Evolutionary conservation across 2,113 vertebrate genomes (phyloP), one percentile per base, ranked within the genome.

Genomic region (Trogon melanurus): DNA sequence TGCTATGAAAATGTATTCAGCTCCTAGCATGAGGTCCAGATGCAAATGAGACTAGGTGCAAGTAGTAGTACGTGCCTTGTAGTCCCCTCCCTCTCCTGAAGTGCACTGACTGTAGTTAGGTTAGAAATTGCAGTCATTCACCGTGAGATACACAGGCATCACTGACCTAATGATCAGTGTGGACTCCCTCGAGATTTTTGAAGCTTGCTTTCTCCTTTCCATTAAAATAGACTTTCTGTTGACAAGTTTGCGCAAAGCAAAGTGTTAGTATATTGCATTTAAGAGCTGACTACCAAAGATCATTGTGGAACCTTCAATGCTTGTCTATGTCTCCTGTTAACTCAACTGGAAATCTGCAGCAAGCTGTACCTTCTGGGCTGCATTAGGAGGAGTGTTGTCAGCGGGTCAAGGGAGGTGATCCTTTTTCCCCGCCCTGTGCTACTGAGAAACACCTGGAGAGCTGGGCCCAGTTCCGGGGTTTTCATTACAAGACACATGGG

Each of bases 1-100:
- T 45, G 16, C 8, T n/a, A 27, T 57, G 79, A 36, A 90, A 91
- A 62, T 0, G 23, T 79, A 29, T 75, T 84, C 22, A 67, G 13
- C 17, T 73, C 11, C 2, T 0, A 25, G 0, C 22, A 18, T 36
- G 61, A 79, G 14, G 3, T 38, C 17, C 36, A 22, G 30, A 7
- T 74, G 41, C 32, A 78, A 65, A n/a, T n/a, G 41, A 86, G 36
- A 79, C 13, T n/a, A 58, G 29, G 4, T 67, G n/a, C 1, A 11
- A 32, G 26, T 10, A 50, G 4, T 22, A 22, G 5, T 23, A 61
- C 11, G 2, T 67, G 34, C 5, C 8, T 10, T 25, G 17, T 10
- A 34, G 23, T 32, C 5, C 4, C 2, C 9, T 70, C 21, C n/a
- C 23, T 7, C 3, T 0, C 0, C n/a, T 65, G 9, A 69, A 13